These are phyloP conservation scores for Clusia tigrina DNA, from an alignment of 2,888 invertebrate genomes.

Conservation along the genomic window DNA sequence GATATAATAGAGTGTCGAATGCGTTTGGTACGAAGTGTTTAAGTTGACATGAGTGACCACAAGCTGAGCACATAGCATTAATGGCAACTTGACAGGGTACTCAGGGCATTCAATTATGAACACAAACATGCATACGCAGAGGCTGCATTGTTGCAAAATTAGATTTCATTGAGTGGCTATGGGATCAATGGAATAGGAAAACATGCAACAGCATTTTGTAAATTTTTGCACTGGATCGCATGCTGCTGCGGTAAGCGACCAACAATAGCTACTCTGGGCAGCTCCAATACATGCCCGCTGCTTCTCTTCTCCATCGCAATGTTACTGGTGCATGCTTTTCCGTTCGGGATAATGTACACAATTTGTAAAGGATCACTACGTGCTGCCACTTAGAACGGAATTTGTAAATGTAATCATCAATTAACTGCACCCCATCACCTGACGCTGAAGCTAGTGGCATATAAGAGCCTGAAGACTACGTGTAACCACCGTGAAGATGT, in stretches of 20 bases:
- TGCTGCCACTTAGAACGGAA: neutral
- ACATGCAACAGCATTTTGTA: constrained; percentile 1
- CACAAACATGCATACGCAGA: neutral
- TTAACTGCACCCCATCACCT: neutral
- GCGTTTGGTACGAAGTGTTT: neutral
- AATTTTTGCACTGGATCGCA: neutral
- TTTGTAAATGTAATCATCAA: neutral
- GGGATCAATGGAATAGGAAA: neutral
- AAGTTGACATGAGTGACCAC: neutral
- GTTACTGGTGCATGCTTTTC: constrained; percentile 4
- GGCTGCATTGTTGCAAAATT: neutral
- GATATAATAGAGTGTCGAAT: too few species aligned
- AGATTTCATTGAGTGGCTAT: neutral
- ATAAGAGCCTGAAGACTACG: too few species aligned
- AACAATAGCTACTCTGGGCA: neutral
- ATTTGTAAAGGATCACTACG: neutral
- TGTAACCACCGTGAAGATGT: too few species aligned
- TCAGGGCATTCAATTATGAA: neutral
- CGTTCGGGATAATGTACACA: neutral
- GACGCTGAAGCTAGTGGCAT: too few species aligned
- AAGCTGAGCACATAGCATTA: neutral
- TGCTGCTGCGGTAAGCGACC: neutral
- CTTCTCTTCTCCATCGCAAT: neutral
- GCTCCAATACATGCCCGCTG: neutral
- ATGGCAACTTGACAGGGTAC: neutral